A percentile compares a stretch with the other conserved stretches of the same genome.
These are phyloP conservation scores for Xyrichtys novacula DNA, from an alignment of 2,797 vertebrate species.

Conservation along the genomic window DNA sequence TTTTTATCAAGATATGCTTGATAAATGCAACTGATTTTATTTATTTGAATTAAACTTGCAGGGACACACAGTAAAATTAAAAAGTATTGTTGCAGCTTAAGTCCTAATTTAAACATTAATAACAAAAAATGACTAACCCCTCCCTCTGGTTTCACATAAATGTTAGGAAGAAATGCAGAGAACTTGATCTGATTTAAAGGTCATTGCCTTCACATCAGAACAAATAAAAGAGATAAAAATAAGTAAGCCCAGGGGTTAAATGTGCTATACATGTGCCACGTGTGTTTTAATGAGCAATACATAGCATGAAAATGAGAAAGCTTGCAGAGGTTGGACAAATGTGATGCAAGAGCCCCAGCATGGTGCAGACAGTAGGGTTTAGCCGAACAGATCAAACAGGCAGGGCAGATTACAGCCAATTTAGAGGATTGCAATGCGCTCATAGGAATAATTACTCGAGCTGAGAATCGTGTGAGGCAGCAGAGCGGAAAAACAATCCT, in stretches of 20 bases:
- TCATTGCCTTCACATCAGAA: slow-evolving; percentile 52
- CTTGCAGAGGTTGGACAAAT: slow-evolving; percentile 12
- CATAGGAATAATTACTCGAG: slow-evolving; percentile 50
- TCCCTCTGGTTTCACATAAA: slow-evolving; percentile 42
- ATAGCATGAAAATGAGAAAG: slow-evolving; percentile 11
- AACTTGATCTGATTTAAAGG: slow-evolving; percentile 59
- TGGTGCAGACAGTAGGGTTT: slow-evolving; percentile 6
- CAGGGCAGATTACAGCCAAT: slow-evolving; percentile 57
- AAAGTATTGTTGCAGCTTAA: neutral
- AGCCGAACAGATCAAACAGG: slow-evolving; percentile 44
- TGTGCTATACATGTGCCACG: neutral
- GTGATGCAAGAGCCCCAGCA: slow-evolving; percentile 16
- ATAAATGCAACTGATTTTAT: no score
- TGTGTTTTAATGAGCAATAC: slow-evolving; percentile 32
- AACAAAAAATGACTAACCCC: slow-evolving; percentile 18
- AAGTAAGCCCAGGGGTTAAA: slow-evolving; percentile 44
- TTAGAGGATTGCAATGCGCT: slow-evolving; percentile 44
- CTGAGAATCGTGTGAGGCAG: slow-evolving; percentile 41
- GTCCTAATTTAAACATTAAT: slow-evolving; percentile 2
- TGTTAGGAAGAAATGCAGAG: slow-evolving; percentile 23
- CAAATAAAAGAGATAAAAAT: slow-evolving; percentile 46
- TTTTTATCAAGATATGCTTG: no score
- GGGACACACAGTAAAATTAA: neutral
- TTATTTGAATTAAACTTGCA: neutral
- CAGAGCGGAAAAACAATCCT: slow-evolving; percentile 54